Evolutionary conservation across 2,797 vertebrate species (phyloP).

Genomic region (Sus cebifrons): DNA sequence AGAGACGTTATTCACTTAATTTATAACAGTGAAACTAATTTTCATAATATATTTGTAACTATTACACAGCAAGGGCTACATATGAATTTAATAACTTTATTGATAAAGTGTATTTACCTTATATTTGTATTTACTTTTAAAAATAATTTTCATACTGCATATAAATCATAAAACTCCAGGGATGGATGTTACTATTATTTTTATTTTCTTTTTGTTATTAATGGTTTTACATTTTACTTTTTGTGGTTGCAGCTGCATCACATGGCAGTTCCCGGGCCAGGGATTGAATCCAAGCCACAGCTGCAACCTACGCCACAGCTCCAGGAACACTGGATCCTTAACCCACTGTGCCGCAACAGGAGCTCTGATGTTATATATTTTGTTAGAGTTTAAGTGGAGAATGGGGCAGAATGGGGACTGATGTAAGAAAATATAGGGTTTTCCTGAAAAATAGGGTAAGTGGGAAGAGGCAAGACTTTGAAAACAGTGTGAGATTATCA

Average conservation of each 20-base stretch:
- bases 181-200: not conserved
- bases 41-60: not conserved
- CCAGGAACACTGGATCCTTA: too few relatives aligned
- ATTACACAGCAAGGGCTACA: not conserved
- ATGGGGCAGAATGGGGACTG: not conserved
- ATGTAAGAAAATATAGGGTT: slow-evolving; percentile 6
- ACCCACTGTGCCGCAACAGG: too few relatives aligned
- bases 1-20: not conserved
- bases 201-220: not conserved
- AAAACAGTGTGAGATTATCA: not conserved
- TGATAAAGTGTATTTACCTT: not conserved
- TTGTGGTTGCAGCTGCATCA: too few relatives aligned
- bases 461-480: not conserved
- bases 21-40: not conserved
- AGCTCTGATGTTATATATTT: not conserved
- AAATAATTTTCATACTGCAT: not conserved
- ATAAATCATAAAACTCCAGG: not conserved
- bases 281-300: too few relatives aligned
- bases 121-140: not conserved
- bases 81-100: not conserved
- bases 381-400: not conserved
- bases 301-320: too few relatives aligned
- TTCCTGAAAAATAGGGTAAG: not conserved
- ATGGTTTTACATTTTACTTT: not conserved
- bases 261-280: too few relatives aligned